Percentiles rank a stretch among this genome's conserved stretches.
These are phyloP conservation scores for Thumatha senex DNA, from an alignment of 2,888 invertebrate species.

Conservation along the genomic window DNA sequence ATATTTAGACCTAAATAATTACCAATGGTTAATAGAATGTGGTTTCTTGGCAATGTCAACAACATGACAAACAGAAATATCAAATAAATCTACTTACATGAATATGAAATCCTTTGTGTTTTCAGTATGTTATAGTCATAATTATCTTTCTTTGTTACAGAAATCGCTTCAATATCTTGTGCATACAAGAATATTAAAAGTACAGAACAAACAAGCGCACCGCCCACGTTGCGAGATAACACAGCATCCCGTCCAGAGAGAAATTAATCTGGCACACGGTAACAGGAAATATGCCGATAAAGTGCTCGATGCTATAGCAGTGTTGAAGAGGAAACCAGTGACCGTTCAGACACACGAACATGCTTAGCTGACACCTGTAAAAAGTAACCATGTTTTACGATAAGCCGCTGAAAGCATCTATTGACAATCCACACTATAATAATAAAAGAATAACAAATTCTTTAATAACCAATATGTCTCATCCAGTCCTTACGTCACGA, in stretches of 20 bases:
- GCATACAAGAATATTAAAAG: conserved; percentile 75
- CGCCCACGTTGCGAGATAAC: conserved; percentile 74
- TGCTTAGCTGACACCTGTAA: conserved; percentile 69
- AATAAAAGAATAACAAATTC: conserved; percentile 24
- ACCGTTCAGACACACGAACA: conserved; percentile 44
- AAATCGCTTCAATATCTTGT: conserved; percentile 76
- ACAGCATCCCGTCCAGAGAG: conserved; percentile 70
- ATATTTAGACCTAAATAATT: conserved; percentile 14
- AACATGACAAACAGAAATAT: conserved; percentile 22
- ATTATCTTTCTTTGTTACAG: conserved; percentile 72
- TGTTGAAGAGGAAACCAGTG: conserved; percentile 40
- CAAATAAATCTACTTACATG: conserved; percentile 8
- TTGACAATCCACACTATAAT: conserved; percentile 15
- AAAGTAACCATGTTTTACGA: conserved; percentile 34
- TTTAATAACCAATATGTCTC: conserved; percentile 19
- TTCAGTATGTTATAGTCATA: conserved; percentile 41
- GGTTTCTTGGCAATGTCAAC: conserved; percentile 23
- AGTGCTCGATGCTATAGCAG: conserved; percentile 40
- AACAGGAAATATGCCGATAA: conserved; percentile 74
- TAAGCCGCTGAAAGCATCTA: conserved; percentile 22
- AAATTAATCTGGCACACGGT: conserved; percentile 74
- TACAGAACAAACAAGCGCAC: conserved; percentile 65
- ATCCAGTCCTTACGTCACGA: conserved; percentile 11
- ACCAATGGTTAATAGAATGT: conserved; percentile 12
- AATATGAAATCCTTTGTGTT: conserved; percentile 37